Conservation (phyloP, 2,888 invertebrate species). For the Cephus pygmeus region DNA sequence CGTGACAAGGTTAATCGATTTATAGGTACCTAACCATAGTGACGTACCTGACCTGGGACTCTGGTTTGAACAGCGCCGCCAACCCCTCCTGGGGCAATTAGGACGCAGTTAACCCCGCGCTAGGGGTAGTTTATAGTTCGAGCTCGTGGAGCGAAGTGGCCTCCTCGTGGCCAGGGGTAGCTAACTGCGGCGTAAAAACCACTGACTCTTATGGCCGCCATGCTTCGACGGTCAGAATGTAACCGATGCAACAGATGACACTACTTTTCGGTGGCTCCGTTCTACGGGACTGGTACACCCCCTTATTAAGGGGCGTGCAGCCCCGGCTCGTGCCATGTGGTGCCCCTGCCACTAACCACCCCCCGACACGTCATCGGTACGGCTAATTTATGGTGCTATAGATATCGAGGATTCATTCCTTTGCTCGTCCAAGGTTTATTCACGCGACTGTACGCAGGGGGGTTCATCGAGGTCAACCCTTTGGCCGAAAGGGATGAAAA, state of each 20-base stretch:
- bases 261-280: constrained; percentile 43
- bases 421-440: too few species aligned
- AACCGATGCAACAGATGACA: constrained; percentile 62
- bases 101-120: constrained; percentile 2
- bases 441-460: too few species aligned
- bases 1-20: too few species aligned
- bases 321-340: constrained; percentile 57
- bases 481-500: too few species aligned
- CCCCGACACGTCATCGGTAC: constrained; percentile 41
- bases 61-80: constrained; percentile 1
- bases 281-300: constrained; percentile 15
- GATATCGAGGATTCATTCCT: too few species aligned
- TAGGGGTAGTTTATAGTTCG: too few species aligned
- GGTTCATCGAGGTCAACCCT: too few species aligned
- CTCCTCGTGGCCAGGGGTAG: neutral
- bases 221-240: constrained; percentile 40
- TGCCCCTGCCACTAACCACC: constrained; percentile 29
- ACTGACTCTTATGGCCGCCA: constrained; percentile 26
- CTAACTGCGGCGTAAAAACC: neutral
- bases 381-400: constrained; percentile 40
- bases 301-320: constrained; percentile 39
- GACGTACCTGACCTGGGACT: neutral
- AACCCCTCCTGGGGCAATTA: constrained; percentile 1
- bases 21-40: too few species aligned
- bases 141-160: too few species aligned